phyloP scores from a whole-genome alignment of 2,113 vertebrate genomes.

The Salminus brasiliensis region DNA sequence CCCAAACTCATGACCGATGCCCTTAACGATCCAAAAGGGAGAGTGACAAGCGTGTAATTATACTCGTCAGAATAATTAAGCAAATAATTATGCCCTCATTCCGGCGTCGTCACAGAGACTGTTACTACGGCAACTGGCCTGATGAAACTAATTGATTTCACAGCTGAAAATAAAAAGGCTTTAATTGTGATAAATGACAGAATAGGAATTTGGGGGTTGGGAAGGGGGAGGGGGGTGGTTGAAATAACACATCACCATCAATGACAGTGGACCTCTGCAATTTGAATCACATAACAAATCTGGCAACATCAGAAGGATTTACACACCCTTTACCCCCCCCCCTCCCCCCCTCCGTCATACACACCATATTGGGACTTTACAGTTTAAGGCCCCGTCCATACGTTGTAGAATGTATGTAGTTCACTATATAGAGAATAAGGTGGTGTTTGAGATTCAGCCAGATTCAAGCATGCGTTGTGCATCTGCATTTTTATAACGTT shows the following conservation, averaged over 20 bases:
- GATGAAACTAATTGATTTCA: constrained; percentile 31
- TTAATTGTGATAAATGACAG: constrained; percentile 3
- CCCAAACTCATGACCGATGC: not conserved
- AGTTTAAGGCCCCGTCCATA: too few relatives aligned
- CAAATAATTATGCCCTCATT: constrained; percentile 45
- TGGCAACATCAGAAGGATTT: not conserved
- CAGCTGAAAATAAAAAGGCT: constrained; percentile 27
- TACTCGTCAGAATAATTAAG: constrained; percentile 42
- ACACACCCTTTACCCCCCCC: not conserved
- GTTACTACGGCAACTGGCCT: constrained; percentile 53
- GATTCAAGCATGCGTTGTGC: too few relatives aligned
- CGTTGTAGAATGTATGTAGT: too few relatives aligned
- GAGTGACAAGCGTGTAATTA: constrained; percentile 42
- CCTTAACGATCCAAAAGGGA: constrained; percentile 26
- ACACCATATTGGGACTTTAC: not conserved
- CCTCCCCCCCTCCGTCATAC: not conserved
- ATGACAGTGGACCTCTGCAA: not conserved
- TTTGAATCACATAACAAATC: not conserved
- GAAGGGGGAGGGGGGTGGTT: not conserved
- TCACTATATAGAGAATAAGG: too few relatives aligned
- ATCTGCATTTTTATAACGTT: too few relatives aligned
- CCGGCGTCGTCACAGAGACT: constrained; percentile 26
- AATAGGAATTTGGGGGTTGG: not conserved
- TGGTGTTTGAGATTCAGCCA: too few relatives aligned
- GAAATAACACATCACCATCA: not conserved